A percentile compares a stretch with the other conserved stretches of the same genome.
phyloP scores from a whole-genome alignment of 1,140 invertebrate species.

The Anadara kagoshimensis region DNA sequence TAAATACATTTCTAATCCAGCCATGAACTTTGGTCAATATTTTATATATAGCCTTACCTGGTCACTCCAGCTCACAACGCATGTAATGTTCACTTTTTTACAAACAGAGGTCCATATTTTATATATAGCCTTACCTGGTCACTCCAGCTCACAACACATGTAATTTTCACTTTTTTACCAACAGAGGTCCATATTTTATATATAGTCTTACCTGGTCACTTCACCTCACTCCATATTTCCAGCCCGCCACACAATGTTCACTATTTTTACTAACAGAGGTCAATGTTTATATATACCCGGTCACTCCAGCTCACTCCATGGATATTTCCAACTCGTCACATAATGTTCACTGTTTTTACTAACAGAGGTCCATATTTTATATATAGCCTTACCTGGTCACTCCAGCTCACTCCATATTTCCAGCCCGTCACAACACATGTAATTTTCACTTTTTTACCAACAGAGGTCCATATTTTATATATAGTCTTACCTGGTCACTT shows the following conservation, averaged over 20 bases:
- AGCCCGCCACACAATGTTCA: slow-evolving; percentile 17
- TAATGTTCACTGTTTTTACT: slow-evolving; percentile 4
- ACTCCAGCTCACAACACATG: neutral
- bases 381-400: too few relatives aligned
- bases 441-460: too few relatives aligned
- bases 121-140: neutral
- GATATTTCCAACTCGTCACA: slow-evolving; percentile 17
- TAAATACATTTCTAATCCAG: too few relatives aligned
- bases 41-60: neutral
- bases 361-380: slow-evolving; percentile 6
- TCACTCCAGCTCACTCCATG: neutral
- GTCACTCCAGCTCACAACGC: neutral
- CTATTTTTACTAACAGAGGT: slow-evolving; percentile 11
- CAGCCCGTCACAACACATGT: neutral
- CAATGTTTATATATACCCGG: slow-evolving; percentile 6
- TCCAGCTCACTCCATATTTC: neutral
- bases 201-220: slow-evolving; percentile 15
- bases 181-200: too few relatives aligned
- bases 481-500: too few relatives aligned
- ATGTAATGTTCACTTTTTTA: slow-evolving; percentile 9
- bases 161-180: too few relatives aligned
- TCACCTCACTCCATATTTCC: slow-evolving; percentile 18
- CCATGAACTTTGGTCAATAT: too few relatives aligned
- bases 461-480: too few relatives aligned
- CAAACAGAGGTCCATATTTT: slow-evolving; percentile 2